Evolutionary conservation across 2,797 vertebrate genomes (phyloP), one percentile per base, ranked within the genome.

Genomic region (Jordanella pulchra): DNA sequence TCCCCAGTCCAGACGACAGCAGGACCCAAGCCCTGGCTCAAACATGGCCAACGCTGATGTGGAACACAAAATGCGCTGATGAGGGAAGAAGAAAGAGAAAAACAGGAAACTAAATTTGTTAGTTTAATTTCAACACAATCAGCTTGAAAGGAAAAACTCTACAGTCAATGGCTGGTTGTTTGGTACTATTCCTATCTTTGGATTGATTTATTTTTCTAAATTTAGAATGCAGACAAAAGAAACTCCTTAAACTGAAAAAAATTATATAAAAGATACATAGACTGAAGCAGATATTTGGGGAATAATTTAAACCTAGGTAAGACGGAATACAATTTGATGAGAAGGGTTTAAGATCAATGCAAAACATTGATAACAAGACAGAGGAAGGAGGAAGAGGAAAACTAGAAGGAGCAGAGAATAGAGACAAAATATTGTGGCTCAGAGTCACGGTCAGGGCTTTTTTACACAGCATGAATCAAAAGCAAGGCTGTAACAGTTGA

Each of bases 21-120:
- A 98, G 96, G 96, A 99, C 95, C 96, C 96, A 95, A 97, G 95
- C 94, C 96, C 96, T 91, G 96, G 96, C 79, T 97, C 97, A 79
- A 97, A 94, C 94, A 95, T 99, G 92, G 96, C 96, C 84, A 96
- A 96, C 68, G 94, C 96, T 32, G 96, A 98, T 2, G 70, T 87
- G 63, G 97, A 98, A 88, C 96, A 97, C 93, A 98, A 98, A 93
- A 95, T 97, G 86, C 96, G 96, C 93, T 98, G 95, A 95, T 73
- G 81, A 86, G 54, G 58, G 69, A 94, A 44, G 55, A 60, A 75
- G 65, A 72, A 78, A 71, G 56, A 83, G 77, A 74, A 80, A 71
- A 78, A 79, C 48, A 69, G 60, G 65, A 67, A 76, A 71, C 65
- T 55, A 25, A 67, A 60, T 65, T 58, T 65, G 76, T 82, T 63